Base-by-base conservation (phyloP, 2,888 invertebrate genomes). In the Drosophila recens region DNA sequence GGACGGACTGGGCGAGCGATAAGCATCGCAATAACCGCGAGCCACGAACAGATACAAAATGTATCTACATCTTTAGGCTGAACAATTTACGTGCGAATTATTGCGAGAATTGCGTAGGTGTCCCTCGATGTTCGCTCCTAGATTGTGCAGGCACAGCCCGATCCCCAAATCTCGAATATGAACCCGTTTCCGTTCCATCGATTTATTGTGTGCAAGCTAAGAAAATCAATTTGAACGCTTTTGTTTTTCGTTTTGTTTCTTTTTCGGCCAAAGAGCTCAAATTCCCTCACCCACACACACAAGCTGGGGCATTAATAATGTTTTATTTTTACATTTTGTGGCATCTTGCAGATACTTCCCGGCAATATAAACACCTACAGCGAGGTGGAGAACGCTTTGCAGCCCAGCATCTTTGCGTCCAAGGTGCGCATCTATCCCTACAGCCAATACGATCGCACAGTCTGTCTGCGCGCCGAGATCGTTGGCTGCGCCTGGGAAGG, bases 331-430 rank as follows among this genome's bases (percentile, higher is more conserved):
- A n/a, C 30, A 34, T 38, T 68, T 46, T 17, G 27, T 36, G 63
- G 51, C 54, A 62, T 67, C 54, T 68, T 73, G 65, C 95, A 97
- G 97, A 94, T 96, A 80, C 94, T 97, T 83, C 94, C 94, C 30
- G 97, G 96, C 57, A 97, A 97, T 93, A 95, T 95, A 74, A 96
- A 97, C 93, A 96, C 97, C 38, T 95, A 95, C 92, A 95, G 95
- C 68, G 95, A 96, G 75, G 96, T 96, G 82, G 94, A 96, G 89
- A 95, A 96, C 88, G 93, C 94, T 80, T 94, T 97, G 85, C 95
- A 96, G 87, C 96, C 97, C 64, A 96, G 96, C 48, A 94, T 97
- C 80, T 94, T 97, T 71, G 96, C 96, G 42, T 94, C 95, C 77
- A 95, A 95, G 92, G 94, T 97, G 76, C 95, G 97, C 77, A 95